phyloP scores from a whole-genome alignment of 2,888 invertebrate species.

The Pherbina coryleti region DNA sequence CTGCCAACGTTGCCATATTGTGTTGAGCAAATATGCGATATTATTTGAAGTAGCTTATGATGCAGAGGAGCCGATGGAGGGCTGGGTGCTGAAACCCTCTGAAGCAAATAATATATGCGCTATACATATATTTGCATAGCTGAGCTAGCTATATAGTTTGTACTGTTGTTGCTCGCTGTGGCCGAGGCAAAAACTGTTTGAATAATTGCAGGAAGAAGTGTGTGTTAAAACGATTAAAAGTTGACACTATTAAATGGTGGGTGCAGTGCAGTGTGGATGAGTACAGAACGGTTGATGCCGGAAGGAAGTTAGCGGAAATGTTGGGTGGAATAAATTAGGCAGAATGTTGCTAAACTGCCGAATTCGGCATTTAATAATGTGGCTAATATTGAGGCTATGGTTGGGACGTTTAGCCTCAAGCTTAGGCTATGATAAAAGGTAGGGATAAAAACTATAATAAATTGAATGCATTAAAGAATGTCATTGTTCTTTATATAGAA shows the following conservation, averaged over 20 bases:
- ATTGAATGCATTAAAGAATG: no score
- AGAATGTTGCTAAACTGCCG: not conserved
- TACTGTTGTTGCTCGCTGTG: not conserved
- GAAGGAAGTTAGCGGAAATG: not conserved
- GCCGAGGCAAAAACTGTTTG: conserved; percentile 9
- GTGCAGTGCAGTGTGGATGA: not conserved
- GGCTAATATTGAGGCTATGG: not conserved
- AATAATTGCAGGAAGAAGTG: conserved; percentile 29
- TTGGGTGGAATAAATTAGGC: conserved; percentile 6
- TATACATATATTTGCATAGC: conserved; percentile 37
- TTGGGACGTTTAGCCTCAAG: no score
- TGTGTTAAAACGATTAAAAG: conserved; percentile 36
- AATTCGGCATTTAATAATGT: not conserved
- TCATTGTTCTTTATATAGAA: no score
- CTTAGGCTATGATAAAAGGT: no score
- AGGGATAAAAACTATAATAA: no score
- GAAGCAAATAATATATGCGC: conserved; percentile 14
- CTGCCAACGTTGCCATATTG: conserved; percentile 19
- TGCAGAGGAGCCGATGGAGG: not conserved
- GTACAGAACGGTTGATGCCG: not conserved
- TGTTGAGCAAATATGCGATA: conserved; percentile 26
- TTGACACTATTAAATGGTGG: conserved; percentile 34
- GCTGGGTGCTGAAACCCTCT: not conserved
- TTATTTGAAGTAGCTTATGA: conserved; percentile 11
- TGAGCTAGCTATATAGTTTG: conserved; percentile 20